Base-by-base conservation (phyloP, 1,140 invertebrate genomes). In the Bombus difficillimus region DNA sequence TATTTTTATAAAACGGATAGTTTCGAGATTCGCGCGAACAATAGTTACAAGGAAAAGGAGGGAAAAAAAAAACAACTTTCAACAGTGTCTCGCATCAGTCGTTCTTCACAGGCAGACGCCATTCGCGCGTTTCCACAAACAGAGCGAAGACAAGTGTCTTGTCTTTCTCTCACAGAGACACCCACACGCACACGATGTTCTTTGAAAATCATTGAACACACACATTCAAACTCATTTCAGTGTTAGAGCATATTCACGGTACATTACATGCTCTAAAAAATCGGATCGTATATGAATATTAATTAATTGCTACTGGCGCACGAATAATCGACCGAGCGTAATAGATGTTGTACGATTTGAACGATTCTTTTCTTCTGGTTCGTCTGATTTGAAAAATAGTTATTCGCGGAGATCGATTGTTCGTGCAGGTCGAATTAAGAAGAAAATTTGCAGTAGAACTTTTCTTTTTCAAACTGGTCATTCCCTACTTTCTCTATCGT, bases 381-480 rank as follows among this genome's bases (percentile, higher is more conserved):
- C 18, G 8, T 69, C 0, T 53, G 1, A 0, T 57, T 34, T 28
- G 18, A 34, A 34, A 18, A 10, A 15, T 9, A n/a, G 5, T 25
- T 12, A 10, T 6, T 47, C 2, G 12, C n/a, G 12, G 8, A 2
- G 0, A 80, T 75, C 92, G 88, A 94, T 88, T 92, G 90, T 93
- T 94, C 93, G 92, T 86, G 91, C 92, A 83, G 66, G 43, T 89
- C 76, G 81, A 93, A 92, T 92, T 93, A 92, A 89, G 90, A 93
- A 87, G 87, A 94, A 94, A 93, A 95, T 95, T 95, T 95, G 95
- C 95, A 95, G 95, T 95, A 95, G 94, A 95, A 95, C 94, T 89
- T 90, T 89, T 69, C 87, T 92, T 92, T 92, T 92, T 68, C 68
- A 91, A 90, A 89, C 78, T 84, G 91, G 87, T 66, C 73, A 89